Percentiles rank a stretch among this genome's conserved stretches.
phyloP scores from a whole-genome alignment of 2,797 vertebrate species.

The Paratrypauchen microcephalus region DNA sequence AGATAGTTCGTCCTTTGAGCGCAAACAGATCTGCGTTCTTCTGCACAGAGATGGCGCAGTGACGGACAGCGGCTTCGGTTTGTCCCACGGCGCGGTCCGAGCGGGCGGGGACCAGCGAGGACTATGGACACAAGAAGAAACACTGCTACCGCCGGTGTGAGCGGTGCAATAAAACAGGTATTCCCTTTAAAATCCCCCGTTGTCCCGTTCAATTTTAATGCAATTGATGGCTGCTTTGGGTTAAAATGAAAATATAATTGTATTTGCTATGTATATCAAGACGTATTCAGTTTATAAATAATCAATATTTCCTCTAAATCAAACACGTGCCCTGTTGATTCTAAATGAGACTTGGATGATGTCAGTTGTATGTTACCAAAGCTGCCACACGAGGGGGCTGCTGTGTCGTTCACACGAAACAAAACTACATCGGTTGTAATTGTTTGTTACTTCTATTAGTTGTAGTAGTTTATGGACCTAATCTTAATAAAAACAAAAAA shows the following conservation, averaged over 20 bases:
- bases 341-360: background rate
- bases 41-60: slow-evolving; percentile 55
- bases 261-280: background rate
- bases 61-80: slow-evolving; percentile 1
- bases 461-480: too few species aligned
- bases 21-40: slow-evolving; percentile 49
- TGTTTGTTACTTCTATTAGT: background rate
- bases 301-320: background rate
- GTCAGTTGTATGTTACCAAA: background rate
- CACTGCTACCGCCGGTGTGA: background rate
- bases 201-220: background rate
- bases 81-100: accelerated
- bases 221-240: background rate
- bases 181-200: background rate
- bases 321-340: background rate
- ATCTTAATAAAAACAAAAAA: too few species aligned
- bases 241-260: background rate
- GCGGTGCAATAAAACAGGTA: background rate
- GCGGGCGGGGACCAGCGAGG: background rate
- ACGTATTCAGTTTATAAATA: background rate
- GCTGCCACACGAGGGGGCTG: background rate
- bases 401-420: background rate
- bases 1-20: slow-evolving; percentile 61
- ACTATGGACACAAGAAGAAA: accelerated
- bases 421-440: too few species aligned